A percentile compares a stretch with the other conserved stretches of the same genome.
Evolutionary conservation across 2,113 vertebrate genomes (phyloP).

Genomic region (Harpagus bidentatus): DNA sequence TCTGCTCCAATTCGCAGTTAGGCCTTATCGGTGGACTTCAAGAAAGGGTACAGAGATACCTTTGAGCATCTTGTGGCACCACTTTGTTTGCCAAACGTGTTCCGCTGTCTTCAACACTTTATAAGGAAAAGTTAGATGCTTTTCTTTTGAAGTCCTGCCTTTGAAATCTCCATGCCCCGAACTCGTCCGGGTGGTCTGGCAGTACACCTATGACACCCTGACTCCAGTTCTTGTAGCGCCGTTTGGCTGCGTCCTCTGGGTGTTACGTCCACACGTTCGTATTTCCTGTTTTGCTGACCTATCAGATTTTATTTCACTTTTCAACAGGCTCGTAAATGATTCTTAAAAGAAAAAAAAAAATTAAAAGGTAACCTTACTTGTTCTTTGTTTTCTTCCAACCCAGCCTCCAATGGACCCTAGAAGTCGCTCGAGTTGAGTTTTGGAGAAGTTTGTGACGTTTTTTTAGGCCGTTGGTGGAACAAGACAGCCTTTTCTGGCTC

Average conservation of each 20-base stretch:
- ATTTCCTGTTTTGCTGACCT: conserved; percentile 33
- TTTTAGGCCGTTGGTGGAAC: neutral
- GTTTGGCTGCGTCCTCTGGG: neutral
- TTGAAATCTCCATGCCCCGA: neutral
- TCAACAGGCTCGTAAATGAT: neutral
- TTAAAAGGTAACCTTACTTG: neutral
- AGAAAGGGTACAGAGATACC: neutral
- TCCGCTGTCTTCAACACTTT: neutral
- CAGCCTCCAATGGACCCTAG: neutral
- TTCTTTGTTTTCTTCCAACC: neutral
- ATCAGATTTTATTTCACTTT: neutral
- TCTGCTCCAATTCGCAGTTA: neutral
- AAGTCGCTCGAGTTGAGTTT: neutral
- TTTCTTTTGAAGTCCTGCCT: neutral
- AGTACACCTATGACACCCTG: rapidly evolving
- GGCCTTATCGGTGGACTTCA: neutral
- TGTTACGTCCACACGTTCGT: neutral
- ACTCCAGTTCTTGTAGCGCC: neutral
- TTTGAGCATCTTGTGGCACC: neutral
- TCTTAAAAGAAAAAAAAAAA: neutral
- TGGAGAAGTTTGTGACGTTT: neutral
- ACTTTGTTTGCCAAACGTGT: neutral
- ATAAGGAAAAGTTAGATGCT: neutral
- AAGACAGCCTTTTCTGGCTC: neutral
- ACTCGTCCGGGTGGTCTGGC: neutral